phyloP scores from a whole-genome alignment of 2,113 vertebrate species.

The Elachura formosa region DNA sequence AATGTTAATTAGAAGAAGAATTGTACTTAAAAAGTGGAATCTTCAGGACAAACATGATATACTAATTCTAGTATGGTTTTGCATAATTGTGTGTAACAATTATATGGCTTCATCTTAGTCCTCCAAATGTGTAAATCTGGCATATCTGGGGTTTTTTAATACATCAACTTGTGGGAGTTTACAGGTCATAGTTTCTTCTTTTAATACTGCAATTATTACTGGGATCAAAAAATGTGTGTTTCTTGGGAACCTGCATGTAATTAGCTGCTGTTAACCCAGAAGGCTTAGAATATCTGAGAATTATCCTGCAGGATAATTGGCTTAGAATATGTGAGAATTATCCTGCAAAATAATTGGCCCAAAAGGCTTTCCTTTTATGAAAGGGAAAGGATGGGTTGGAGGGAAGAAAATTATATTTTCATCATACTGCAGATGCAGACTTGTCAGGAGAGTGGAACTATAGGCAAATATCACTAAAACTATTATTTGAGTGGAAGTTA shows the following conservation, averaged over 20 bases:
- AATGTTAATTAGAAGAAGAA: neutral
- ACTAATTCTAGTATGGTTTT: neutral
- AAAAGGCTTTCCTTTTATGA: neutral
- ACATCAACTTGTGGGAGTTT: neutral
- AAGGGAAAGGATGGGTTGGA: neutral
- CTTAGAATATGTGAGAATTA: neutral
- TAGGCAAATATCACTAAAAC: neutral
- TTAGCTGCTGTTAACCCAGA: neutral
- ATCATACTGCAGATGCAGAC: neutral
- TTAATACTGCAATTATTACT: neutral
- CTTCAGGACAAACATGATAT: neutral
- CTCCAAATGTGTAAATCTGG: neutral
- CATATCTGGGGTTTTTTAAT: neutral
- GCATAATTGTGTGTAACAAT: neutral
- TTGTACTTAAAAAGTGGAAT: neutral
- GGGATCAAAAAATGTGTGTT: neutral
- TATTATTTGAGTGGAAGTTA: neutral
- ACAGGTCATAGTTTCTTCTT: neutral
- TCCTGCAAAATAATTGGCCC: neutral
- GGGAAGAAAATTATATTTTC: neutral
- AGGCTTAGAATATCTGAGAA: neutral
- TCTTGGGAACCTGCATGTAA: neutral
- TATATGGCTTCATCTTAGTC: neutral
- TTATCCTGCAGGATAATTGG: neutral
- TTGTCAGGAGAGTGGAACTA: neutral